Evolutionary conservation across 2,113 vertebrate genomes (phyloP), one percentile per base, ranked within the genome.

Genomic region (Gnathonemus echidnorhynchus): DNA sequence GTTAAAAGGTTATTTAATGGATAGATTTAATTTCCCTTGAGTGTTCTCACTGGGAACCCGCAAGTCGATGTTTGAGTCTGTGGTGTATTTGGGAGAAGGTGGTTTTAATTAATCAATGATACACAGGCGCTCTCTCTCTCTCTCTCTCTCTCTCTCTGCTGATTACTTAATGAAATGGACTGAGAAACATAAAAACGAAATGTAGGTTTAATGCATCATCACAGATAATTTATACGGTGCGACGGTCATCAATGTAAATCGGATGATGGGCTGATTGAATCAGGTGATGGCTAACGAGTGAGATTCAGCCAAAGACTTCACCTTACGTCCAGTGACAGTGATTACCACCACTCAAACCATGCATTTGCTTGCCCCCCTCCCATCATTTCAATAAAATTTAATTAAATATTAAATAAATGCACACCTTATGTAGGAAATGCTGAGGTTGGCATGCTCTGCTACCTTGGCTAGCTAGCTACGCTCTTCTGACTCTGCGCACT

Each of bases 231-330:
- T 80, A 80, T 80, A 80, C 15, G 2, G 35, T 2, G 13, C 2
- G 35, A 42, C 15, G 2, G 31, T 15, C 35, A 17, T 80, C 17
- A 10, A 39, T 77, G 70, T 17, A 39, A 77, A 77, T 35, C 0
- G 70, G 35, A 45, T 56, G 48, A 89, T 85, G 31, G 3, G 2
- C 90, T 93, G 50, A 52, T 35, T 31, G 86, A 56, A 19, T 53
- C 92, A 93, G 91, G 86, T 74, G 91, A 91, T 93, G 94, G 95
- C 93, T 93, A 93, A 94, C 91, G 91, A 90, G 92, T 89, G 92
- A 91, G 90, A 92, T 91, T 90, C 88, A 21, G 6, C 48, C 48
- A 53, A 35, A 24, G 27, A 27, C 49, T 8, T 52, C 53, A 5
- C 15, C 50, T 52, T 27, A 9, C 1, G 7, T 49, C 46, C 48